Evolutionary conservation across 2,888 invertebrate species (phyloP).

Genomic region (Cryptocephalus primarius): DNA sequence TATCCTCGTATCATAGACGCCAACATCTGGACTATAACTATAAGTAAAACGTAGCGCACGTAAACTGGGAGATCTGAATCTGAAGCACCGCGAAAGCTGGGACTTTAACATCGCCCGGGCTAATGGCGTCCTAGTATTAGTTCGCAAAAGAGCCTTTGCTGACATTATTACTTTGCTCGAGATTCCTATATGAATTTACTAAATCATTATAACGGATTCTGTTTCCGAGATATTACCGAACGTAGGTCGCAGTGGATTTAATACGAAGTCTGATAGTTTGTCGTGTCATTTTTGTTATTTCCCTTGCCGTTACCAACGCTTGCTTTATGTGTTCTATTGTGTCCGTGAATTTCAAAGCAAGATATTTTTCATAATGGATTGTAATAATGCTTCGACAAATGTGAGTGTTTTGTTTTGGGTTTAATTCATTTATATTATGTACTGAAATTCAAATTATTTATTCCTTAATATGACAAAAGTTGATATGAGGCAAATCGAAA

Average conservation of each 20-base stretch:
- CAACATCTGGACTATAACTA: too few relatives aligned
- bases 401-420: too few relatives aligned
- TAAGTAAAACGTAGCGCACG: neutral
- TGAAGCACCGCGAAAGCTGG: neutral
- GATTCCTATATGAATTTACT: conserved; percentile 18
- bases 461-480: too few relatives aligned
- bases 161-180: conserved; percentile 14
- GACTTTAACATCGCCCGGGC: neutral
- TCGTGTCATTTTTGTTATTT: conserved; percentile 10
- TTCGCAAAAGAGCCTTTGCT: conserved; percentile 9
- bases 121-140: conserved; percentile 6
- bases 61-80: neutral
- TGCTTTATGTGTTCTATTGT: too few relatives aligned
- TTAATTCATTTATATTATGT: too few relatives aligned
- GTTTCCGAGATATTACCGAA: conserved; percentile 12
- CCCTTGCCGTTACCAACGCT: neutral
- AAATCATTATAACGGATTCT: conserved; percentile 17
- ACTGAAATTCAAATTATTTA: too few relatives aligned
- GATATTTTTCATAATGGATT: too few relatives aligned
- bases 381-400: too few relatives aligned
- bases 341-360: too few relatives aligned
- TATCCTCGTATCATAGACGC: too few relatives aligned
- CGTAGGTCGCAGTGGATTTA: conserved; percentile 8
- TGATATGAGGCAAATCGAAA: too few relatives aligned
- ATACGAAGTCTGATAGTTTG: conserved; percentile 9